These are phyloP conservation scores for Tetrax tetrax DNA, from an alignment of 2,113 vertebrate species.

Conservation along the genomic window DNA sequence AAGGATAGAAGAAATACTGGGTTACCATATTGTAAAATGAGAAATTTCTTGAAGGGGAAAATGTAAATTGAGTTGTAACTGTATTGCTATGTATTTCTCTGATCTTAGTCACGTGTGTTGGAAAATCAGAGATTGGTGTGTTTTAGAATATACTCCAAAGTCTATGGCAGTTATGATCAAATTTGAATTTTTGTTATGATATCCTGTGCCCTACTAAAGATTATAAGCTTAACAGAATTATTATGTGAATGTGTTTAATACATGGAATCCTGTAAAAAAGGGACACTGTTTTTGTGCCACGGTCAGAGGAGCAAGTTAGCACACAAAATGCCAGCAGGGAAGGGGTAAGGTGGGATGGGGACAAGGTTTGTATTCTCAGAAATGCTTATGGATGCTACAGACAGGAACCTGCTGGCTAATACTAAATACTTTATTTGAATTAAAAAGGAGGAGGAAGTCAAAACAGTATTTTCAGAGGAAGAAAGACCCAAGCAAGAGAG, in stretches of 20 bases:
- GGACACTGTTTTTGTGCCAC: background rate
- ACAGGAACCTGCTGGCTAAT: background rate
- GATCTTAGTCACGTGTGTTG: background rate
- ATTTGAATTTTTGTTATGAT: background rate
- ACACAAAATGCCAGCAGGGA: background rate
- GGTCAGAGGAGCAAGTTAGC: background rate
- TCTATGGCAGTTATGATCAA: background rate
- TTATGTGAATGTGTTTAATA: background rate
- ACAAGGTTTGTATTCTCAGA: background rate
- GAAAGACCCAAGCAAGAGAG: too few species aligned
- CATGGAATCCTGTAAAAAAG: background rate
- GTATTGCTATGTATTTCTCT: background rate
- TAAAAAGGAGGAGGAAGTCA: background rate
- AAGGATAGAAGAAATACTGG: background rate
- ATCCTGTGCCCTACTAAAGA: background rate
- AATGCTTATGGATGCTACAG: background rate
- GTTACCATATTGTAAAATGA: background rate
- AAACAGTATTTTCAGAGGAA: background rate
- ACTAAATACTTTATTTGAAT: background rate
- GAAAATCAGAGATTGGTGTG: background rate
- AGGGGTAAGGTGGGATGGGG: background rate
- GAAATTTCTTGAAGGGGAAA: background rate
- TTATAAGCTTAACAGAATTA: background rate
- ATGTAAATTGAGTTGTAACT: background rate
- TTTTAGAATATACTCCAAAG: background rate